Conservation (phyloP, 1,140 invertebrate species). For the Papilio glaucus region DNA sequence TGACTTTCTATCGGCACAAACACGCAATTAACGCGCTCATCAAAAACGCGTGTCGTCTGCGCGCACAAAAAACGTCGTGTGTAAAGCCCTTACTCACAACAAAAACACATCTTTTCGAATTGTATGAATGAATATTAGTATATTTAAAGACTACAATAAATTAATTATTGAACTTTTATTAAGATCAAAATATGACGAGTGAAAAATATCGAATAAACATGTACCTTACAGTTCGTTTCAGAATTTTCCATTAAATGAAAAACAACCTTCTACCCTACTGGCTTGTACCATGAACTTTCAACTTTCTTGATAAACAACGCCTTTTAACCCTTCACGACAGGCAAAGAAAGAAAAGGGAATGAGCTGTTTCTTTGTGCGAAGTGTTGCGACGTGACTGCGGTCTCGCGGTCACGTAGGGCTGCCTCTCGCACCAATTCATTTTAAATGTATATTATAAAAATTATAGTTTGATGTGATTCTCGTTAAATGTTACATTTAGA, state of each 20-base stretch:
- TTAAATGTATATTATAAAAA: neutral
- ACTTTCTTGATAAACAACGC: constrained; percentile 2
- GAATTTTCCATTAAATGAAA: neutral
- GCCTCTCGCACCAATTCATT: neutral
- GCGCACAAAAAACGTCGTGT: too few relatives aligned
- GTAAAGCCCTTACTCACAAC: too few relatives aligned
- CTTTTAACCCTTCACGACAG: neutral
- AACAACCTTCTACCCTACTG: neutral
- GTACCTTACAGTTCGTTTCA: neutral
- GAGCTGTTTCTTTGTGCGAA: constrained; percentile 17
- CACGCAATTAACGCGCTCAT: too few relatives aligned
- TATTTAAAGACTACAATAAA: too few relatives aligned
- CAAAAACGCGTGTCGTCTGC: too few relatives aligned
- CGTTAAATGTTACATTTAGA: too few relatives aligned
- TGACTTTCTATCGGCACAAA: too few relatives aligned
- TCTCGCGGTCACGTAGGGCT: constrained; percentile 5
- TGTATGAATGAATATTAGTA: too few relatives aligned
- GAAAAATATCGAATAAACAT: neutral
- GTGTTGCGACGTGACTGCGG: constrained; percentile 15
- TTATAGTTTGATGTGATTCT: too few relatives aligned
- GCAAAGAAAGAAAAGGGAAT: neutral
- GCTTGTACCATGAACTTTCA: neutral
- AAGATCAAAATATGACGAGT: neutral
- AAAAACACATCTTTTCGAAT: too few relatives aligned
- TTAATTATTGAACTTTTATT: too few relatives aligned